phyloP scores from a whole-genome alignment of 2,797 vertebrate species.

The Poeciliopsis gracilis region DNA sequence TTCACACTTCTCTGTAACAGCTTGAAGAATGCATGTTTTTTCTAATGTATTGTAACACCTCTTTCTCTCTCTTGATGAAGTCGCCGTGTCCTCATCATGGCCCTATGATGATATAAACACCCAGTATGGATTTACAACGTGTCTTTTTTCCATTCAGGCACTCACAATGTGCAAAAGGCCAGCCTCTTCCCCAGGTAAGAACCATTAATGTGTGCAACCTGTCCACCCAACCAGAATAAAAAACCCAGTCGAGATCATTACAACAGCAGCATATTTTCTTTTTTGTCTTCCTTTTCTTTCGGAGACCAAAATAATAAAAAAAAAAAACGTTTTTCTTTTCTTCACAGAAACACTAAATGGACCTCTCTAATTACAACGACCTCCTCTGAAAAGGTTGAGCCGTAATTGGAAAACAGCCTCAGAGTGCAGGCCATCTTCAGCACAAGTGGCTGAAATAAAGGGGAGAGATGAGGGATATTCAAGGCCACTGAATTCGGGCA shows the following conservation, averaged over 20 bases:
- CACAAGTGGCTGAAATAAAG: slow-evolving; percentile 61
- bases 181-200: slow-evolving; percentile 64
- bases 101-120: slow-evolving; percentile 50
- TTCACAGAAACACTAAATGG: slow-evolving; percentile 80
- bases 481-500: slow-evolving; percentile 46
- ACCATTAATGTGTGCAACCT: slow-evolving; percentile 84
- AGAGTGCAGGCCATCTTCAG: slow-evolving; percentile 70
- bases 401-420: slow-evolving; percentile 81
- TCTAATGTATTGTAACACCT: slow-evolving; percentile 22
- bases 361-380: slow-evolving; percentile 84
- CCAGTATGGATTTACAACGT: slow-evolving; percentile 77
- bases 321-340: slow-evolving; percentile 83
- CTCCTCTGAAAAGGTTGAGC: slow-evolving; percentile 78
- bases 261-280: slow-evolving; percentile 48
- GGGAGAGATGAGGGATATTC: slow-evolving; percentile 32
- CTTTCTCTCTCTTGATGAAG: slow-evolving; percentile 38
- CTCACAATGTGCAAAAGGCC: slow-evolving; percentile 72
- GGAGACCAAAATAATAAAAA: slow-evolving; percentile 76
- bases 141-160: slow-evolving; percentile 67
- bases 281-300: slow-evolving; percentile 51
- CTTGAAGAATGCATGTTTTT: slow-evolving; percentile 43
- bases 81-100: slow-evolving; percentile 55
- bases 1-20: background rate
- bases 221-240: slow-evolving; percentile 84
- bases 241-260: slow-evolving; percentile 85